Base-by-base conservation (phyloP, 2,113 vertebrate genomes). In the Silurus glanis region DNA sequence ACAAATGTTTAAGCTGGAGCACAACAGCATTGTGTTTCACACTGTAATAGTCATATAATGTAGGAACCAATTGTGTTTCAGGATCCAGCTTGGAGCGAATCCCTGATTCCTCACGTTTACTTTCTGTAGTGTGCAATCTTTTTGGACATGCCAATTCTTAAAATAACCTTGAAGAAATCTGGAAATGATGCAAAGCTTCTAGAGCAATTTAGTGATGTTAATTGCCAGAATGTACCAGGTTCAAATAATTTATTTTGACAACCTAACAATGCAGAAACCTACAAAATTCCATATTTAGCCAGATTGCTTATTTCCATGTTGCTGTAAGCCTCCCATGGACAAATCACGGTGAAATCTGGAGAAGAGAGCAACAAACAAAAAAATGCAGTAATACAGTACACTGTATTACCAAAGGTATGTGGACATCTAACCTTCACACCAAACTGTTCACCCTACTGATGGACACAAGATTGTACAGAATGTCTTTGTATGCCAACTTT, bases 321-420 rank as follows among this genome's bases (percentile, higher is more conserved):
- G 21, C 96, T 97, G 86, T 97, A 99, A 84, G 97, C 97, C 90
- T 99, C 97, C 98, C 97, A 99, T 2, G 97, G 97, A 89, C 97
- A 99, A 85, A 99, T 93, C 93, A 98, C 97, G 0, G 97, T 97
- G 95, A 99, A 97, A 90, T 99, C 97, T 94, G 74, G 7, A 4
- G 51, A 83, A 53, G 61, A 71, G 25, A 80, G 3, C 61, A 49
- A 75, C 19, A 58, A n/a, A 16, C 3, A 53, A 53, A 67, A 55
- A 51, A 13, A 37, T 16, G 47, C 59, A 1, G n/a, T n/a, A n/a
- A n/a, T 9, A 79, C n/a, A 37, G 47, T 16, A 59, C 1, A 12
- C 14, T 14, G 9, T 58, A 49, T 23, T 5, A 2, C 19, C 3
- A 49, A 19, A 49, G 72, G 19, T n/a, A 76, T 16, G 12, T 55